phyloP scores from a whole-genome alignment of 2,797 vertebrate species.

The Rhinoraja longicauda region DNA sequence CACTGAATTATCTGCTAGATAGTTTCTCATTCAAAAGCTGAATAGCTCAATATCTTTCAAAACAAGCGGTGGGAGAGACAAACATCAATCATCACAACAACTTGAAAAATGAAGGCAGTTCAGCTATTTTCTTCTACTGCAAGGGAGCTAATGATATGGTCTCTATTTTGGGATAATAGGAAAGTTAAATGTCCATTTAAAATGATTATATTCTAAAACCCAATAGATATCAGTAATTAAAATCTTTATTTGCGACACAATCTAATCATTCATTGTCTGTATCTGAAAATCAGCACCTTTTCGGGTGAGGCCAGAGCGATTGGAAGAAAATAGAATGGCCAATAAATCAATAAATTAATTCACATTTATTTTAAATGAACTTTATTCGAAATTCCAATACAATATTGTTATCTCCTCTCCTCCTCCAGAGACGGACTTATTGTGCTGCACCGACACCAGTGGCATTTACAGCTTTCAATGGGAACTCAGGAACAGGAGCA shows the following conservation, averaged over 20 bases:
- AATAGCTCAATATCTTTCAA: background rate
- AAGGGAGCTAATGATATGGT: background rate
- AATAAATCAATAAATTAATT: conserved; percentile 27
- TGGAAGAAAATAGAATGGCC: background rate
- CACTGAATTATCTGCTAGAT: background rate
- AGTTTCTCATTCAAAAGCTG: conserved; percentile 16
- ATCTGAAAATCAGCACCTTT: background rate
- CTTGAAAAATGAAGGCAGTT: conserved; percentile 8
- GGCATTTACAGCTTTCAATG: background rate
- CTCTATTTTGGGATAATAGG: background rate
- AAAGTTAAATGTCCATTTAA: background rate
- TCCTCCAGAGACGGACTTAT: background rate
- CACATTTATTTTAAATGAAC: background rate
- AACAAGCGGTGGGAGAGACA: background rate
- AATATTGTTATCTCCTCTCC: background rate
- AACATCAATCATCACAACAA: background rate
- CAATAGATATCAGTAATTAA: background rate
- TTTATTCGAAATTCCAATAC: background rate
- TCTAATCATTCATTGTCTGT: background rate
- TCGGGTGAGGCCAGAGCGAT: background rate
- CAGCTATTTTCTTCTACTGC: background rate
- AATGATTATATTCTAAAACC: background rate
- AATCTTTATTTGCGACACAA: background rate
- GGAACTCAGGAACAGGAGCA: background rate
- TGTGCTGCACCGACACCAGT: background rate